phyloP scores from a whole-genome alignment of 1,140 invertebrate species.

The Cheumatopsyche charites region DNA sequence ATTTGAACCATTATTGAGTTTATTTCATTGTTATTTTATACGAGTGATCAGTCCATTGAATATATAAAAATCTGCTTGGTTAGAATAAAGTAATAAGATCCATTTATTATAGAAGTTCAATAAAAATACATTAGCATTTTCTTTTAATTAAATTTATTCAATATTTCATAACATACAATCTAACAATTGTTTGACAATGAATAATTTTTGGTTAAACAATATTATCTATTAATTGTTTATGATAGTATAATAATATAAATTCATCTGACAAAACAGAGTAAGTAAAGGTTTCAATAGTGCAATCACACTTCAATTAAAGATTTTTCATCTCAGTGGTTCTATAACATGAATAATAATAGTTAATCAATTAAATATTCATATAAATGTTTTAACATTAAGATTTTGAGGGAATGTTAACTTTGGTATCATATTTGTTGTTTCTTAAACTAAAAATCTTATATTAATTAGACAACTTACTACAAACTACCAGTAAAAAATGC shows the following conservation, averaged over 20 bases:
- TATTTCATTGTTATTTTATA: too few relatives aligned
- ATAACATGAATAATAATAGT: constrained; percentile 38
- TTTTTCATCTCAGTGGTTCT: constrained; percentile 10
- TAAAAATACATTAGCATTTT: too few relatives aligned
- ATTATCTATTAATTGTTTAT: constrained; percentile 47
- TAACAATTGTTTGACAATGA: constrained; percentile 50
- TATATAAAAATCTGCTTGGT: too few relatives aligned
- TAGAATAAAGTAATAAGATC: too few relatives aligned
- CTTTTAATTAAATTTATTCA: constrained; percentile 37
- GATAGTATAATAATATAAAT: constrained; percentile 39
- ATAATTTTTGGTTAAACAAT: constrained; percentile 50
- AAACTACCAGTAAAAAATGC: constrained; percentile 33
- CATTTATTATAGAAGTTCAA: too few relatives aligned
- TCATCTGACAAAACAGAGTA: constrained; percentile 39
- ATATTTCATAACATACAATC: constrained; percentile 48
- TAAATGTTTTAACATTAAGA: constrained; percentile 40
- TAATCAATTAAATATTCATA: constrained; percentile 30
- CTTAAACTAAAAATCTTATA: constrained; percentile 45
- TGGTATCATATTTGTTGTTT: constrained; percentile 58
- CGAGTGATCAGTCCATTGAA: too few relatives aligned
- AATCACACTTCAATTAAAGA: constrained; percentile 29
- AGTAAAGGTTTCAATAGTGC: constrained; percentile 23
- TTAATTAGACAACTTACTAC: constrained; percentile 38
- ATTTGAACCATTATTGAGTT: too few relatives aligned
- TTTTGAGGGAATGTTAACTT: constrained; percentile 60